Base-by-base conservation (phyloP, 2,888 invertebrate genomes). In the Lepidocyrtoides sp. region DNA sequence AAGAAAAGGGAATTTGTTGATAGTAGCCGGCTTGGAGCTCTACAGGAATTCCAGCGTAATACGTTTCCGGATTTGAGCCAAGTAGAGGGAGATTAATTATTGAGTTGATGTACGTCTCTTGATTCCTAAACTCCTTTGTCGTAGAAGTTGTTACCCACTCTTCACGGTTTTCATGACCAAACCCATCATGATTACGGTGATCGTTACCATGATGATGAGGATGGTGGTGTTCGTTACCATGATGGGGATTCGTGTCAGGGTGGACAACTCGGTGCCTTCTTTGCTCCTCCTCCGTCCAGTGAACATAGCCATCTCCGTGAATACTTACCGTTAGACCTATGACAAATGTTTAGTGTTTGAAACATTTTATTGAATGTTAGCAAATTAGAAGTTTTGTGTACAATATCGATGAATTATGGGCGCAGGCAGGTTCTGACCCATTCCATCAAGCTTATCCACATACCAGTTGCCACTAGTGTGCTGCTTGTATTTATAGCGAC, bases 41-140 rank as follows among this genome's bases (percentile, higher is more conserved):
- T 23, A 75, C 36, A 1, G 57, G 10, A 12, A 12, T 36, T 54
- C 85, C 85, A 41, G 36, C 0, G 7, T 32, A 69, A 57, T 23
- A 57, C 1, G 20, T 23, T 57, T 57, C 23, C 57, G 23, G 23
- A 14, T 69, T 69, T 14, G 17, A 29, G 0, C 60, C 57, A 2
- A 86, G 0, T 4, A 36, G 36, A 36, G 86, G 77, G 44, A 86
- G 57, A 17, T 41, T 44, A 23, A 86, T 36, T 12, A 57, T 26
- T 36, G 29, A 54, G n/a, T 86, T 29, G 8, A 86, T 23, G 29
- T 86, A 86, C 0, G 77, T 60, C 60, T 86, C 86, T 51, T 77
- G 75, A 26, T 86, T 86, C 36, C 29, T 20, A 14, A 60, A 86
- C 7, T 86, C 75, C 26, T 26, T 32, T 41, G n/a, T n/a, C 2